A percentile compares a stretch with the other conserved stretches of the same genome.
These are phyloP conservation scores for Machimus atricapillus DNA, from an alignment of 2,888 invertebrate species.

Conservation along the genomic window DNA sequence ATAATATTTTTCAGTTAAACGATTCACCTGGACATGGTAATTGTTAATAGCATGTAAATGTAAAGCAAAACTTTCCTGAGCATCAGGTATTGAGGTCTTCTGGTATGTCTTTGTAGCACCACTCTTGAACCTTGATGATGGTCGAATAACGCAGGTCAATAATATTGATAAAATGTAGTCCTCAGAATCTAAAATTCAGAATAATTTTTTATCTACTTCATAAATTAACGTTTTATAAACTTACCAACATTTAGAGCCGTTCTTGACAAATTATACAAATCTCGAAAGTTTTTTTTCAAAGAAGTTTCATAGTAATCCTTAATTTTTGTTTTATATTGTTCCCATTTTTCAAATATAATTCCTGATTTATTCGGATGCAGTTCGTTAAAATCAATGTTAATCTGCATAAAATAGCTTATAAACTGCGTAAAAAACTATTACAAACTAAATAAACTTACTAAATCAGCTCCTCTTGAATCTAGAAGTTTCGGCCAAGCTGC, in stretches of 20 bases:
- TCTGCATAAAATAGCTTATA: not conserved
- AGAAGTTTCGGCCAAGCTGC: not conserved
- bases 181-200: not conserved
- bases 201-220: not conserved
- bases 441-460: not conserved
- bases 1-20: not conserved
- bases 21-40: not conserved
- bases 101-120: not conserved
- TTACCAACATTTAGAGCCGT: not conserved
- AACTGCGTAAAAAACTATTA: not conserved
- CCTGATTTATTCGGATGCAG: not conserved
- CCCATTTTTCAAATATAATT: not conserved
- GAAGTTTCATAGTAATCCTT: not conserved
- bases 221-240: not conserved
- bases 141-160: not conserved
- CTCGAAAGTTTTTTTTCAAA: not conserved
- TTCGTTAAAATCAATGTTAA: not conserved
- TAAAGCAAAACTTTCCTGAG: not conserved
- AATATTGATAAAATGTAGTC: not conserved
- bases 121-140: not conserved
- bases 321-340: not conserved
- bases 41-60: not conserved
- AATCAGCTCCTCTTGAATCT: not conserved
- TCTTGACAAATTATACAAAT: not conserved
- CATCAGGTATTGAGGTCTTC: not conserved